Conservation (phyloP, 2,797 vertebrate species). For the Botia almorhae region DNA sequence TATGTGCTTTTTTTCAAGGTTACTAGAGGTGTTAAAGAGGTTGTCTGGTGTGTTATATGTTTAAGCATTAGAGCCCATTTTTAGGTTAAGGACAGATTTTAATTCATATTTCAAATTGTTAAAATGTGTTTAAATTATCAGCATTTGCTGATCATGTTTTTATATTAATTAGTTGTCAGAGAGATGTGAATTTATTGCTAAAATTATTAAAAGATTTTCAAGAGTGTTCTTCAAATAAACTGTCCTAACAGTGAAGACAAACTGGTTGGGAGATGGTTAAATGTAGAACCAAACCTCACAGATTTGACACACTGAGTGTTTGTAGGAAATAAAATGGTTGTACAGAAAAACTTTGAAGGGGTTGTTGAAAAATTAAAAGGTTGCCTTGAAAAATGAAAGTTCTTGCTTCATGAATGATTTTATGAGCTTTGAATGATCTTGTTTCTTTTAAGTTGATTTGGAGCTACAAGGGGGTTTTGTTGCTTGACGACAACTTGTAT, state of each 20-base stretch:
- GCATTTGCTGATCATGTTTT: conserved; percentile 1
- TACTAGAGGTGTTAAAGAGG: background rate
- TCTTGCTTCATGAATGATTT: too few species aligned
- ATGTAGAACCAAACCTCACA: background rate
- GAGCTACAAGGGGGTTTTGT: too few species aligned
- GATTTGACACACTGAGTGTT: background rate
- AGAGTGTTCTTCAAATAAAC: background rate
- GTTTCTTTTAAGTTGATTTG: too few species aligned
- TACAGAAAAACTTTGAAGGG: background rate
- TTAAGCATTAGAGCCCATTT: background rate
- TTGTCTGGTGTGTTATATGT: too few species aligned
- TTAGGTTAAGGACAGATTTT: background rate
- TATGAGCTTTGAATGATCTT: too few species aligned
- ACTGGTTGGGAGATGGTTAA: background rate
- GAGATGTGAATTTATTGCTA: background rate
- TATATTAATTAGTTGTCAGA: background rate
- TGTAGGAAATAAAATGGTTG: background rate
- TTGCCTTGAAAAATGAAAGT: background rate
- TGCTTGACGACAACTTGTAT: too few species aligned
- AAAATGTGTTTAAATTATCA: background rate
- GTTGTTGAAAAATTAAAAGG: background rate
- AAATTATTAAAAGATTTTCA: background rate
- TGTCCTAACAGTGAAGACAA: background rate
- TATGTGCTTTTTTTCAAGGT: background rate
- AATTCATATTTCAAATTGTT: background rate